Percentiles rank a stretch among this genome's conserved stretches.
phyloP scores from a whole-genome alignment of 2,888 invertebrate species.

The Trimorus sp. region DNA sequence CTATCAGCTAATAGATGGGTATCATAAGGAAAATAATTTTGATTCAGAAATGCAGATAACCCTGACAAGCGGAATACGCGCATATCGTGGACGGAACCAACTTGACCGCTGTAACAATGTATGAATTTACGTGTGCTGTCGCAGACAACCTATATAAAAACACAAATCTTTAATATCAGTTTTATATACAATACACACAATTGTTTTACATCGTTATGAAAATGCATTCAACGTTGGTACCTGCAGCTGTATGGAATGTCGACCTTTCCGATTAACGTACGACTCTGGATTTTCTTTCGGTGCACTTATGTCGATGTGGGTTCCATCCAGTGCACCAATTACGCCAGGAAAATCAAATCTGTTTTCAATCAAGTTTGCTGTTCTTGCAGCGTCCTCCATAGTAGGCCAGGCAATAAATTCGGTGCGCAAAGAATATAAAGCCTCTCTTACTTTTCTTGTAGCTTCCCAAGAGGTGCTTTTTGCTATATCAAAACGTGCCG shows the following conservation, averaged over 20 bases:
- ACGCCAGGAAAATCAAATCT: constrained; percentile 18
- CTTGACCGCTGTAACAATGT: constrained; percentile 50
- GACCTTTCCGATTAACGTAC: constrained; percentile 23
- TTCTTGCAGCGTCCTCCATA: constrained; percentile 13
- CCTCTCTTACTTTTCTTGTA: constrained; percentile 5
- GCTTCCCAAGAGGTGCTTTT: constrained; percentile 16
- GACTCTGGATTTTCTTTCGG: constrained; percentile 25
- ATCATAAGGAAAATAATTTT: constrained; percentile 41
- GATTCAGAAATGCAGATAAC: constrained; percentile 29
- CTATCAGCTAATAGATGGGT: constrained; percentile 52
- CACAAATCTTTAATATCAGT: neutral
- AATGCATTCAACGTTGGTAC: constrained; percentile 7
- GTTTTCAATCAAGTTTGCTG: constrained; percentile 3
- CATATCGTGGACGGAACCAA: constrained; percentile 58
- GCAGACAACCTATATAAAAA: constrained; percentile 41
- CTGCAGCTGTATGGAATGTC: constrained; percentile 31
- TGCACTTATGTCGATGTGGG: constrained; percentile 26
- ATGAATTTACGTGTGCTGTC: constrained; percentile 41
- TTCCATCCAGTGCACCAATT: constrained; percentile 30
- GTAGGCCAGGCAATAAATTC: constrained; percentile 20
- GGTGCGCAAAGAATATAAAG: constrained; percentile 1
- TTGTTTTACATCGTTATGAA: neutral
- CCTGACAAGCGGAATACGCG: constrained; percentile 51
- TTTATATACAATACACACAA: neutral
- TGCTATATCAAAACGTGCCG: constrained; percentile 1